Evolutionary conservation across 2,113 vertebrate genomes (phyloP), one percentile per base, ranked within the genome.

Genomic region (Naja naja): DNA sequence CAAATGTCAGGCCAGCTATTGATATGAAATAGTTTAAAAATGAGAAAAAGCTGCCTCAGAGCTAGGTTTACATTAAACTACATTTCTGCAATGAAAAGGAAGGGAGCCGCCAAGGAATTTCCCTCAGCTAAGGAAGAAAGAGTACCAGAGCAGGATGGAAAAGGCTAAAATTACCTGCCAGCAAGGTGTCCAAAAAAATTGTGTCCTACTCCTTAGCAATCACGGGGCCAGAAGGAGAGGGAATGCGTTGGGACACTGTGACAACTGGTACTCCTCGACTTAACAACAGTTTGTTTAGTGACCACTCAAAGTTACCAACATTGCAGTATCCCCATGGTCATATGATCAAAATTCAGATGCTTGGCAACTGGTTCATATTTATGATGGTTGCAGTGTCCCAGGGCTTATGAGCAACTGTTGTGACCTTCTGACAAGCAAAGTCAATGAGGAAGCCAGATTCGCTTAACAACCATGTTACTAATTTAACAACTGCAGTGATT

Each of bases 1-100:
- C 95, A 93, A 94, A 96, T 91, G 60, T 87, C 93, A 97, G 97
- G 97, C 98, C 97, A 97, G 96, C 97, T 96, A 96, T 81, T 93
- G 97, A 97, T 97, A 98, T 95, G 95, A 98, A 98, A 98, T 97
- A 97, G 97, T 97, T 98, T 97, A 97, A 97, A 98, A 98, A 98
- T 98, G 97, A 98, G 97, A 98, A 98, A 98, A 98, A 97, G 97
- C 98, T 98, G 98, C 98, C 97, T 98, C 94, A 94, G 95, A 97
- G 97, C 97, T 97, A 96, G 95, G 97, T 97, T 94, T 93, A 96
- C 96, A 95, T 97, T 97, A 95, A 97, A 97, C 96, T 94, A 95
- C 90, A 95, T 94, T 95, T 97, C 95, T 87, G 92, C 94, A 93
- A 94, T 8, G 30, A 94, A 93, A 93, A 94, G 39, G 94, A 85